A percentile compares a stretch with the other conserved stretches of the same genome.
These are phyloP conservation scores for Lacanobia wlatinum DNA, from an alignment of 2,888 invertebrate genomes.

Conservation along the genomic window DNA sequence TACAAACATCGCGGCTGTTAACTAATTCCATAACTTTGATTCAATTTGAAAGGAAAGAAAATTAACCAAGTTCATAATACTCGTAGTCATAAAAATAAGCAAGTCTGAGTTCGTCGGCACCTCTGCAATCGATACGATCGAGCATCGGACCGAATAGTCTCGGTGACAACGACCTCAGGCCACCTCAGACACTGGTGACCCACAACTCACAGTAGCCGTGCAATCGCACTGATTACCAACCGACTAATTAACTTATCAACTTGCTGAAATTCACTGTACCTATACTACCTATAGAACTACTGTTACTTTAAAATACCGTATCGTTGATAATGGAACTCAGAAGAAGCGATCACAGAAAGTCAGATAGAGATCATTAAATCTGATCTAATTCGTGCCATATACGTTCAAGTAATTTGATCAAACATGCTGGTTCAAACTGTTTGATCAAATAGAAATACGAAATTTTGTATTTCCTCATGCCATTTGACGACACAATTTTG, in stretches of 20 bases:
- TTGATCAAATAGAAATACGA: no score
- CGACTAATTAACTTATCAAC: constrained; percentile 48
- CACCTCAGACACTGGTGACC: constrained; percentile 74
- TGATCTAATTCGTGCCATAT: neutral
- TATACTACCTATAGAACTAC: neutral
- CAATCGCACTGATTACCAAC: constrained; percentile 49
- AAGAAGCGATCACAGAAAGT: neutral
- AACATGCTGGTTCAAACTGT: no score
- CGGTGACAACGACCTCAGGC: constrained; percentile 74
- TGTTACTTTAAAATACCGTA: neutral
- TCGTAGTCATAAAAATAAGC: constrained; percentile 48
- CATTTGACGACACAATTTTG: no score
- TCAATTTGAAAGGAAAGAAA: neutral
- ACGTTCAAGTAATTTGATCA: no score
- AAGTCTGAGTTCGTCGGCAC: constrained; percentile 74
- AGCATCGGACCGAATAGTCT: constrained; percentile 70
- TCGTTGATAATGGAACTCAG: constrained; percentile 11
- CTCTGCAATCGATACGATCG: constrained; percentile 83
- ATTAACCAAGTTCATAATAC: constrained; percentile 37
- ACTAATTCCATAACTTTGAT: neutral
- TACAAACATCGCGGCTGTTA: neutral
- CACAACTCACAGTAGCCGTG: constrained; percentile 53
- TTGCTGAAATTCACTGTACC: constrained; percentile 21
- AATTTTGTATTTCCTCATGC: no score
- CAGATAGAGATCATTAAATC: neutral